Percentiles rank a stretch among this genome's conserved stretches.
These are phyloP conservation scores for Corydoras maculifer DNA, from an alignment of 2,113 vertebrate species.

Conservation along the genomic window DNA sequence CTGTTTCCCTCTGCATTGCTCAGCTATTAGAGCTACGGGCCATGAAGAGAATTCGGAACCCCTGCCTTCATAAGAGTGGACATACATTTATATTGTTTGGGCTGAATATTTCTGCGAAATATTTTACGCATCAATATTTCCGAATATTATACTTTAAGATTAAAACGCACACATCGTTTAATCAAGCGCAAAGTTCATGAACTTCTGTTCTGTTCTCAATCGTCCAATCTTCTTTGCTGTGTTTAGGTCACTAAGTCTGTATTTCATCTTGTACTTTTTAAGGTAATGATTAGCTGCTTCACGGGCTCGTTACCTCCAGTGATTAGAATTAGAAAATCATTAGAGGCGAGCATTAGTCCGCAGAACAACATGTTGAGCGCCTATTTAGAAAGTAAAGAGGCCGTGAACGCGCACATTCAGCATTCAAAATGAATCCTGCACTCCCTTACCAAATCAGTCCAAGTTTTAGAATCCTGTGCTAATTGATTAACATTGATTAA, in stretches of 20 bases:
- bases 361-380: constrained; percentile 70
- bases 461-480: neutral
- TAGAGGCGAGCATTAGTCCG: constrained; percentile 64
- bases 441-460: neutral
- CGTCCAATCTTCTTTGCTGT: constrained; percentile 34
- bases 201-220: constrained; percentile 35
- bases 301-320: constrained; percentile 53
- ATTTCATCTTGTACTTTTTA: constrained; percentile 48
- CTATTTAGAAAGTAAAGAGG: constrained; percentile 64
- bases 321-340: constrained; percentile 71
- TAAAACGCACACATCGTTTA: constrained; percentile 8
- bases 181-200: constrained; percentile 21
- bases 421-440: constrained; percentile 22
- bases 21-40: constrained; percentile 17
- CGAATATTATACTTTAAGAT: constrained; percentile 27
- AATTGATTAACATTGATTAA: neutral
- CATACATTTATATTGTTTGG: neutral
- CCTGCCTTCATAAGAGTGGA: neutral
- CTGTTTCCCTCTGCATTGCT: constrained; percentile 37
- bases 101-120: constrained; percentile 7
- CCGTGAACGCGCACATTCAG: constrained; percentile 48
- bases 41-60: neutral
- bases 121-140: too few relatives aligned
- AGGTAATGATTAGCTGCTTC: constrained; percentile 60
- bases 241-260: constrained; percentile 23